phyloP scores from a whole-genome alignment of 2,888 invertebrate species.

The Phymatocera aterrima region DNA sequence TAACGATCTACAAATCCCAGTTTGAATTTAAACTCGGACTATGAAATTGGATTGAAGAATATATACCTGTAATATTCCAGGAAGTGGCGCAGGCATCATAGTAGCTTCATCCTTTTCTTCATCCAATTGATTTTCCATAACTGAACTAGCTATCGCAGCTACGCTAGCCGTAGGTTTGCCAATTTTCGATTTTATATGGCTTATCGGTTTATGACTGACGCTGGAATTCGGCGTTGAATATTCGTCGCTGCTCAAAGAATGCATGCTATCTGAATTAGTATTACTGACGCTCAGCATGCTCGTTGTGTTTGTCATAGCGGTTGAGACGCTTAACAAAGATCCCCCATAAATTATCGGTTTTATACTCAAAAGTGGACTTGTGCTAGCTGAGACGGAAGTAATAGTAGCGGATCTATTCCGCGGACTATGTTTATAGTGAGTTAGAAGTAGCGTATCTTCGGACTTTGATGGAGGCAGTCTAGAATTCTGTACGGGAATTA shows the following conservation, averaged over 20 bases:
- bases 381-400: conserved; percentile 81
- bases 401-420: conserved; percentile 78
- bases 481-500: conserved; percentile 55
- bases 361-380: conserved; percentile 82
- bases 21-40: neutral
- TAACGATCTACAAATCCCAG: neutral
- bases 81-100: conserved; percentile 69
- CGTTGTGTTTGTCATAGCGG: conserved; percentile 75
- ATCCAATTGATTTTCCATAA: conserved; percentile 61
- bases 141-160: conserved; percentile 68
- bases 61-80: conserved; percentile 82
- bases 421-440: conserved; percentile 73
- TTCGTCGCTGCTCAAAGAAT: conserved; percentile 76
- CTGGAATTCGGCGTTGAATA: conserved; percentile 61
- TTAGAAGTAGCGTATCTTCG: conserved; percentile 84
- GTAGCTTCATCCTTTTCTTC: conserved; percentile 67
- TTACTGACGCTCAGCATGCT: conserved; percentile 65
- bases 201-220: conserved; percentile 56
- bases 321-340: conserved; percentile 81
- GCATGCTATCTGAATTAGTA: conserved; percentile 78
- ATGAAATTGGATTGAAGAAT: neutral
- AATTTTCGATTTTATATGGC: conserved; percentile 56
- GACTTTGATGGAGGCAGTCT: conserved; percentile 87
- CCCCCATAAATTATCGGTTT: conserved; percentile 79
- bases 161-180: conserved; percentile 63